Conservation (phyloP, 2,888 invertebrate genomes). For the Brassicogethes aeneus region DNA sequence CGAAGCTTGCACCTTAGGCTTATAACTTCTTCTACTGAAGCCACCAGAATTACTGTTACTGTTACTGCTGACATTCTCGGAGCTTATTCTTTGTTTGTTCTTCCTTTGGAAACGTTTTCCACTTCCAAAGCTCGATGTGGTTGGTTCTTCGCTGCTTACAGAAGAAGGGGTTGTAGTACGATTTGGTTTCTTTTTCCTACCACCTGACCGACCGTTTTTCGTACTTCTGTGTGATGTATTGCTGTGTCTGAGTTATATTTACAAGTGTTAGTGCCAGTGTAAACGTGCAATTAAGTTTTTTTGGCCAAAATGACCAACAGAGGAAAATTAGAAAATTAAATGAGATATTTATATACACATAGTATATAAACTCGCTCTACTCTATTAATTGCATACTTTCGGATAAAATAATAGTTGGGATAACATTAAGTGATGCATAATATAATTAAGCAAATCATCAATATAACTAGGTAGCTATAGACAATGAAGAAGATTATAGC, state of each 20-base stretch:
- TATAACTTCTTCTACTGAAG: conserved; percentile 52
- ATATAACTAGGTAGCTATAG: too few relatives aligned
- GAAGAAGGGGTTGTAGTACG: conserved; percentile 58
- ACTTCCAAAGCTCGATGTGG: conserved; percentile 37
- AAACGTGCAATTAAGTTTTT: too few relatives aligned
- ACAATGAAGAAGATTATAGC: too few relatives aligned
- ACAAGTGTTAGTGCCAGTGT: conserved; percentile 34
- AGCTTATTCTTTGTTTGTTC: conserved; percentile 25
- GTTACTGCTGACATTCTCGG: conserved; percentile 26
- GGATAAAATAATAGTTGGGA: too few relatives aligned
- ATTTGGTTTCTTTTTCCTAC: conserved; percentile 29
- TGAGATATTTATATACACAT: too few relatives aligned
- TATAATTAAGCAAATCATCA: too few relatives aligned
- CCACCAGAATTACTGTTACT: conserved; percentile 39
- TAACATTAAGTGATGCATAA: too few relatives aligned
- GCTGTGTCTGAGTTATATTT: conserved; percentile 39
- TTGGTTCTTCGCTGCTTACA: conserved; percentile 52
- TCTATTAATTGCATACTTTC: too few relatives aligned
- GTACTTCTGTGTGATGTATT: conserved; percentile 34
- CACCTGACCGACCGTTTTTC: conserved; percentile 40
- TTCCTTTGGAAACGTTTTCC: conserved; percentile 47
- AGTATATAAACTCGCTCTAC: too few relatives aligned
- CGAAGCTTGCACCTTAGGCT: conserved; percentile 52
- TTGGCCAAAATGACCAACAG: too few relatives aligned
- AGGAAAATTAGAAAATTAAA: too few relatives aligned